Evolutionary conservation across 2,797 vertebrate species (phyloP), one percentile per base, ranked within the genome.

Genomic region (Lepus oiostolus): DNA sequence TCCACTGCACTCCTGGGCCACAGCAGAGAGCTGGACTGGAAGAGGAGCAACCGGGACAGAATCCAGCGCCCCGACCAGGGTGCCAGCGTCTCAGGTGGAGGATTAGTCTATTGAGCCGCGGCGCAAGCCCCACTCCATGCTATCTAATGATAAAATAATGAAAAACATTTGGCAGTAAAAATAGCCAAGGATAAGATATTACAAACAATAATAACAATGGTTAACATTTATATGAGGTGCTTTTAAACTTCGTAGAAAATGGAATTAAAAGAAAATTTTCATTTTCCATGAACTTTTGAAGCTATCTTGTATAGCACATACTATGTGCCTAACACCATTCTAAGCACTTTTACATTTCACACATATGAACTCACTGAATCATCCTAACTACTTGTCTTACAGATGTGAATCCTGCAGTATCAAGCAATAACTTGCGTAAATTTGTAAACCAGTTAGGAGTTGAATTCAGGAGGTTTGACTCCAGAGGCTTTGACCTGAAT

Each of bases 261-360:
- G 54, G 54, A 58, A 58, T 58, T 58, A 58, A 19, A 19, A 58
- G 19, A 16, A 58, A 13, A 58, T 17, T 58, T 58, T 58, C 42
- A 47, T 58, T 58, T 58, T 58, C 54, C 54, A 58, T 58, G 19
- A 58, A 21, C 54, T 16, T 58, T 58, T 58, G 13, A 58, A 58
- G 54, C 17, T 21, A 58, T 58, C 54, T 58, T 21, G 54, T 58
- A 58, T 47, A 83, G 5, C 9, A 28, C 82, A 52, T 63, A n/a
- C 1, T n/a, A 8, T 60, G 32, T 35, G 19, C 54, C n/a, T 74
- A 47, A 14, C 28, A 77, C 30, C 5, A 74, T 77, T 81, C 30
- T 76, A 89, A 96, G 54, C 21, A 35, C 79, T 12, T 90, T 90
- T 72, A 81, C 1, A 63, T 58, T 90, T 90, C 68, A 81, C 0